Evolutionary conservation across 1,140 invertebrate genomes (phyloP), one percentile per base, ranked within the genome.

Genomic region (Drosophila pseudoobscura): DNA sequence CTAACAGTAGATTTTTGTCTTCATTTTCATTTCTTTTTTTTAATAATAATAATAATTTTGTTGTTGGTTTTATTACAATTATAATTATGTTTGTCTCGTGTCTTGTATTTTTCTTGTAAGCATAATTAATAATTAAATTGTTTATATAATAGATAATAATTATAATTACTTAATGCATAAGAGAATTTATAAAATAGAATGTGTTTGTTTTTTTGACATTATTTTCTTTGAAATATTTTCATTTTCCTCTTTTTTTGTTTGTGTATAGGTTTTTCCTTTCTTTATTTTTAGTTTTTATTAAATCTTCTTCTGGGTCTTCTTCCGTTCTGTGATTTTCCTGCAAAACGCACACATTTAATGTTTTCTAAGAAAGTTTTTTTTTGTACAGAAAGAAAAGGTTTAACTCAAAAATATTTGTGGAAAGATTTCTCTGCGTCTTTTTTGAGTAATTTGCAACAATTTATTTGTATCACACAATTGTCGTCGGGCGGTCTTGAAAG

Each of bases 61-160:
- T 72, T 66, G 9, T 70, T 83, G 31, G 58, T 59, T 71, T 72
- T 78, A 79, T 83, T 88, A 88, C 78, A 88, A 82, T 88, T 88
- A 39, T 39, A 88, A 76, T 80, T 72, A 63, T 75, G 64, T 59
- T 63, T 71, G 57, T 69, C 47, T 79, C 69, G 64, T 56, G 49
- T 64, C 17, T 75, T 77, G 74, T 56, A 59, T 55, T 9, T 9
- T 55, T 50, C 59, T 75, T 65, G 63, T 88, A 85, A 87, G 82
- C 82, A 87, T 83, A 88, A 88, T 88, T 88, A 82, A 88, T 88
- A 88, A 83, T 88, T 88, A 88, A 88, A 88, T 88, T 88, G 63
- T 74, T 87, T 88, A 88, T 88, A 88, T 88, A 88, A 88, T 88
- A 88, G 83, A 88, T 88, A 88, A 88, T 88, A 83, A 88, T 79